These are phyloP conservation scores for Erethizon dorsatum DNA, from an alignment of 2,797 vertebrate species.

Conservation along the genomic window DNA sequence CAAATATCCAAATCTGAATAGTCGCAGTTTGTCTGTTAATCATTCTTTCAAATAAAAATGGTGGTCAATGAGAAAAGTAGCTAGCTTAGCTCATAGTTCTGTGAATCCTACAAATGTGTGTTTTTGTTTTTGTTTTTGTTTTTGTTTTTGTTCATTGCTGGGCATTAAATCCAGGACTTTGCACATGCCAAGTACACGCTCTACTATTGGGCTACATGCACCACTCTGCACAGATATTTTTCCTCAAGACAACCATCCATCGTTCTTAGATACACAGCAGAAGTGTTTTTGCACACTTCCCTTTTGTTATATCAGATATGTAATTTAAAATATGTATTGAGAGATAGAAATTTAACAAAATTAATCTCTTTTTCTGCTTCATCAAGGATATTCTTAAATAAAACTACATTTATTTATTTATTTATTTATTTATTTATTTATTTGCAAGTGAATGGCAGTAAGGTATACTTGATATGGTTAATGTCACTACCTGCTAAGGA, in stretches of 20 bases:
- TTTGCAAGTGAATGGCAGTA: neutral
- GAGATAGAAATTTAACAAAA: neutral
- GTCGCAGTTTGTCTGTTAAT: neutral
- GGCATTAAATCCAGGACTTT: neutral
- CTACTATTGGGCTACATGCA: neutral
- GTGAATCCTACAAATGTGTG: neutral
- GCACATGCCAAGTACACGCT: neutral
- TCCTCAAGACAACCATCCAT: neutral
- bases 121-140: neutral
- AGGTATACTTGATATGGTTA: neutral
- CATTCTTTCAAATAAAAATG: slow-evolving; percentile 33
- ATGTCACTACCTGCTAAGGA: neutral
- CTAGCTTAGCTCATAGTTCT: neutral
- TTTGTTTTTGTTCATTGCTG: neutral
- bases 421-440: neutral
- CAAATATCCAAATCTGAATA: neutral
- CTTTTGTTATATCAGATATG: neutral
- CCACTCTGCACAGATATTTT: neutral
- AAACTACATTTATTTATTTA: neutral
- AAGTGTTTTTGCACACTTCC: neutral
- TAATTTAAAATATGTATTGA: neutral
- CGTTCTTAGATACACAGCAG: neutral
- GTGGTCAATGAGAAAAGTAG: neutral
- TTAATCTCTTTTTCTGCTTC: neutral
- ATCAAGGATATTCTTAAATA: neutral